phyloP scores from a whole-genome alignment of 2,888 invertebrate genomes.

The Metalampra italica region DNA sequence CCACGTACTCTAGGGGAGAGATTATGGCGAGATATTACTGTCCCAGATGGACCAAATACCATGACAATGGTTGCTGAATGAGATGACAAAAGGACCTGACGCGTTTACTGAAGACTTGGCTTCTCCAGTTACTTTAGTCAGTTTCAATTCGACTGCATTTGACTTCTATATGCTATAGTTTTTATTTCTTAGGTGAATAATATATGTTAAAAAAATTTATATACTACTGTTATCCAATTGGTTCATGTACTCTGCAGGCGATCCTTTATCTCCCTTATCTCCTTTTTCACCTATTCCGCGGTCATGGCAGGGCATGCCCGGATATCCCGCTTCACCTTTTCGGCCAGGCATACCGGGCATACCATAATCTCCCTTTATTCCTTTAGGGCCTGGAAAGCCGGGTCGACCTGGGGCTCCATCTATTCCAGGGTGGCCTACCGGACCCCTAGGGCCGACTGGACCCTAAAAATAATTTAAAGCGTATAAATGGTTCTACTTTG shows the following conservation, averaged over 20 bases:
- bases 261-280: not conserved
- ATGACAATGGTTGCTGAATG: too few species aligned
- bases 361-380: not conserved
- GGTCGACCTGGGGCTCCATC: slow-evolving; percentile 10
- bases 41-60: too few species aligned
- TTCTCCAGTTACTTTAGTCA: too few species aligned
- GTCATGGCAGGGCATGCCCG: not conserved
- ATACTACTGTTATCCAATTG: too few species aligned
- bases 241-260: not conserved
- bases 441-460: not conserved
- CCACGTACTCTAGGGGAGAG: too few species aligned
- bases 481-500: not conserved
- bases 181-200: too few species aligned
- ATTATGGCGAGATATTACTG: too few species aligned
- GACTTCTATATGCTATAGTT: too few species aligned
- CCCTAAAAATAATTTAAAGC: not conserved
- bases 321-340: not conserved
- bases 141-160: too few species aligned
- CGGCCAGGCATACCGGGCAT: not conserved
- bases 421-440: not conserved
- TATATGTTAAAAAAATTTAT: too few species aligned
- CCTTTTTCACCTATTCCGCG: not conserved
- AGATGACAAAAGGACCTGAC: too few species aligned
- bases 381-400: not conserved
- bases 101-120: too few species aligned